Evolutionary conservation across 2,888 invertebrate genomes (phyloP).

Genomic region (Drosophila mettleri): DNA sequence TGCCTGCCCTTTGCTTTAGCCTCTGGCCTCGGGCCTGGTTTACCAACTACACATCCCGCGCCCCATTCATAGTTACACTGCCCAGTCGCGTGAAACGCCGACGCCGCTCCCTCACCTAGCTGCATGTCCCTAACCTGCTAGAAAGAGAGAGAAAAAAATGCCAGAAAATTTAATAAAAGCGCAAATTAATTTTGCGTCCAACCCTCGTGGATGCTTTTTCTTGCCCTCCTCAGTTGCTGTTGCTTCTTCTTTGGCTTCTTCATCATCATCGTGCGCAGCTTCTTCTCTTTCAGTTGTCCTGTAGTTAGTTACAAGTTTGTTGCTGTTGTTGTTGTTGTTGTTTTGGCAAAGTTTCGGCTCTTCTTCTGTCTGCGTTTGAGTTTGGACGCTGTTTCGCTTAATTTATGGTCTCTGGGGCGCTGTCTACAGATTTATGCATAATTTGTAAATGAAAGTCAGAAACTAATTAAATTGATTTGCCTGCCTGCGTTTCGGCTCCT

Average conservation of each 20-base stretch:
- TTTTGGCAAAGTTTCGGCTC: constrained; percentile 59
- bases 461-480: constrained; percentile 80
- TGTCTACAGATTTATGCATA: constrained; percentile 79
- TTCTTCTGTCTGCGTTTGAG: constrained; percentile 53
- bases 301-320: constrained; percentile 77
- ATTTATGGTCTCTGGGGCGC: constrained; percentile 77
- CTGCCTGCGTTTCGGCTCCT: constrained; percentile 42
- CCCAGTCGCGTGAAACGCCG: constrained; percentile 2
- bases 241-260: constrained; percentile 1
- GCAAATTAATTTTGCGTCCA: constrained; percentile 79
- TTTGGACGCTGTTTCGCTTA: constrained; percentile 67
- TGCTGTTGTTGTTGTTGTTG: constrained; percentile 42
- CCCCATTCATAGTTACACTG: constrained; percentile 12
- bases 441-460: constrained; percentile 81
- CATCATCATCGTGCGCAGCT: neutral
- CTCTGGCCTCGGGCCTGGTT: constrained; percentile 10
- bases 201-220: constrained; percentile 57
- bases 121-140: too few species aligned
- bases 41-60: neutral
- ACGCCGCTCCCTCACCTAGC: neutral
- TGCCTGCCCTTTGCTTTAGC: constrained; percentile 34
- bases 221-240: constrained; percentile 4
- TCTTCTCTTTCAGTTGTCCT: constrained; percentile 43
- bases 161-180: constrained; percentile 78
- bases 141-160: constrained; percentile 16